Conservation (phyloP, 1,140 invertebrate genomes). For the Homalodisca vitripennis region DNA sequence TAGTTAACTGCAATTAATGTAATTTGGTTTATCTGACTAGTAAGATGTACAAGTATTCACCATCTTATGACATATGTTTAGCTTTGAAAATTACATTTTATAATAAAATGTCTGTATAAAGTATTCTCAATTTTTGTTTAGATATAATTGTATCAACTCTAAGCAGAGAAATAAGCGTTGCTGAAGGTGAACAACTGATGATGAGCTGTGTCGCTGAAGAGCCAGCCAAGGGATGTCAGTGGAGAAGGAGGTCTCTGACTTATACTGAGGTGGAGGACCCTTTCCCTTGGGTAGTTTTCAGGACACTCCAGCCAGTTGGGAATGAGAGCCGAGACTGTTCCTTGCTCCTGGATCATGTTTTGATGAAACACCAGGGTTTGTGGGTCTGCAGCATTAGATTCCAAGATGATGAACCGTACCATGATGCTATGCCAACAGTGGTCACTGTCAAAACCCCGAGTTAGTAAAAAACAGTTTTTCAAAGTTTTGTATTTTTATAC, state of each 20-base stretch:
- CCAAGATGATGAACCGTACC: background rate
- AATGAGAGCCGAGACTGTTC: constrained; percentile 13
- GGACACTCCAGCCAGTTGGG: background rate
- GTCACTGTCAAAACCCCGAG: constrained; percentile 6
- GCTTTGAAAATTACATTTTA: too few relatives aligned
- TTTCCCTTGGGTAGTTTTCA: background rate
- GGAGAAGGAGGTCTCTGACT: background rate
- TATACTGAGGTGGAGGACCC: background rate
- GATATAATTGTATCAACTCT: background rate
- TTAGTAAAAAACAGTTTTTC: too few relatives aligned
- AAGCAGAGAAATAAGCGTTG: background rate
- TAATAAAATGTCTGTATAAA: too few relatives aligned
- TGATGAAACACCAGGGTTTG: background rate
- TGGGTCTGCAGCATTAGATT: background rate
- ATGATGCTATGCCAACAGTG: background rate
- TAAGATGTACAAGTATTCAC: too few relatives aligned
- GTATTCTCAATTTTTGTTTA: too few relatives aligned
- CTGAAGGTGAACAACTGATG: background rate
- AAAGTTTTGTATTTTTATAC: too few relatives aligned
- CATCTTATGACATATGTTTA: too few relatives aligned
- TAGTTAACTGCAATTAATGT: too few relatives aligned
- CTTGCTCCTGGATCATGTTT: background rate
- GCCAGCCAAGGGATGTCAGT: background rate
- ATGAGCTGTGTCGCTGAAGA: background rate
- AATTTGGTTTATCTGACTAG: too few relatives aligned